Percentiles rank a stretch among this genome's conserved stretches.
Conservation (phyloP, 2,888 invertebrate genomes). For the Minunthozetes semirufus region DNA sequence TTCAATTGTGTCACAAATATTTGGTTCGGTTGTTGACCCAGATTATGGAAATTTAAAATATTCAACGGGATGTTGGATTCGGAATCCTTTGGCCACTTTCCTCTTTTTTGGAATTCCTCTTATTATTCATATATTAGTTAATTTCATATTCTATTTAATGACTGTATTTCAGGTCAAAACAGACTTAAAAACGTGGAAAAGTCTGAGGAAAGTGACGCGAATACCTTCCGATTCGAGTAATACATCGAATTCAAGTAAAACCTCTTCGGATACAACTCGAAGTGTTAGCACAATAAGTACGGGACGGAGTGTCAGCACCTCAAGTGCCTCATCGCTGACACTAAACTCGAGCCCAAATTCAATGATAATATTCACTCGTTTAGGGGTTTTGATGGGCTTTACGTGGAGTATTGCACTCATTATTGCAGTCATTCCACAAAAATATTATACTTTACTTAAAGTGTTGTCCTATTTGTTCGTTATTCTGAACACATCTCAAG, state of each 20-base stretch:
- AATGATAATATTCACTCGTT: slow-evolving; percentile 43
- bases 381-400: slow-evolving; percentile 45
- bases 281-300: not conserved
- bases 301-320: no score
- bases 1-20: slow-evolving; percentile 46
- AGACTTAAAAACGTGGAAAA: slow-evolving; percentile 36
- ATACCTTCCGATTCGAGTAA: slow-evolving; percentile 19
- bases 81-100: slow-evolving; percentile 40
- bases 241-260: not conserved
- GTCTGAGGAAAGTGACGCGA: slow-evolving; percentile 9
- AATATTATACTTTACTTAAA: not conserved
- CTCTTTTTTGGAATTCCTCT: slow-evolving; percentile 44
- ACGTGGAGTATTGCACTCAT: slow-evolving; percentile 45
- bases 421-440: slow-evolving; percentile 38
- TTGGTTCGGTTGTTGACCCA: slow-evolving; percentile 36
- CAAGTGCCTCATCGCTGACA: no score
- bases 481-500: slow-evolving; percentile 44
- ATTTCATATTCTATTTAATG: slow-evolving; percentile 43
- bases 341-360: slow-evolving; percentile 40
- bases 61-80: slow-evolving; percentile 44
- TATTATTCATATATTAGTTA: slow-evolving; percentile 42
- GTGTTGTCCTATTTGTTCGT: slow-evolving; percentile 44
- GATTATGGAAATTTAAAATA: slow-evolving; percentile 41
- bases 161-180: slow-evolving; percentile 42
- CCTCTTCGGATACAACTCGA: not conserved